phyloP scores from a whole-genome alignment of 64 coral and sea anemone genomes.

The Montipora sp. region DNA sequence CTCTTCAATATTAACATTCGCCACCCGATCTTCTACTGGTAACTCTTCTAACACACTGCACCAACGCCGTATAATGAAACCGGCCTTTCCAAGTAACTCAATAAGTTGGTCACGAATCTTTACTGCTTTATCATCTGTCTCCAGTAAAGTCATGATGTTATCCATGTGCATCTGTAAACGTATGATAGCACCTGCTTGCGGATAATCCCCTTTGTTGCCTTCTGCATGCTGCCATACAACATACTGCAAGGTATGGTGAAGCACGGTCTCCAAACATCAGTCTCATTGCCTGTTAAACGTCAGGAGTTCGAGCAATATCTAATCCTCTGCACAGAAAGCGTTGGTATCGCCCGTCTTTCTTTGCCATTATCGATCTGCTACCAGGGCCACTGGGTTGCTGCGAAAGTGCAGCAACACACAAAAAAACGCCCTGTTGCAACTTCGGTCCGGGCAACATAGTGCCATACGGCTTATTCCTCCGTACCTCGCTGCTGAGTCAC shows the following conservation, averaged over 20 bases:
- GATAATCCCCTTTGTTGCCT: constrained; percentile 19
- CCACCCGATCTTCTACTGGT: constrained; percentile 32
- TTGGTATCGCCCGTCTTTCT: too few relatives aligned
- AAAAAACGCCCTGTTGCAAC: too few relatives aligned
- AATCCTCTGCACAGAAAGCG: too few relatives aligned
- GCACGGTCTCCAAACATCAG: constrained; percentile 44
- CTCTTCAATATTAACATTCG: constrained; percentile 42
- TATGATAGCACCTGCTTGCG: constrained; percentile 26
- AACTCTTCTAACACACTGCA: constrained; percentile 24
- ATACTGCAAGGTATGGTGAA: constrained; percentile 32
- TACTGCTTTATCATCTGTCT: constrained; percentile 10
- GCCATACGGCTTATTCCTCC: too few relatives aligned
- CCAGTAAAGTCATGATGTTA: constrained; percentile 28
- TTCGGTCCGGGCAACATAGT: too few relatives aligned
- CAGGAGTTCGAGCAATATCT: too few relatives aligned
- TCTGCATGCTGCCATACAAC: constrained; percentile 25
- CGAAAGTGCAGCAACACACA: too few relatives aligned
- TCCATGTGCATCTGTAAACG: constrained; percentile 52
- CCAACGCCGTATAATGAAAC: constrained; percentile 26
- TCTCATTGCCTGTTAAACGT: constrained; percentile 43
- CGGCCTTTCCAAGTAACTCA: not conserved
- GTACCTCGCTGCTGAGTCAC: too few relatives aligned
- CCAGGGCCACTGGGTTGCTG: too few relatives aligned
- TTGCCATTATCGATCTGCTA: too few relatives aligned
- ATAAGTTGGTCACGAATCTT: not conserved